These are phyloP conservation scores for Cephus pygmeus DNA, from an alignment of 2,888 invertebrate species.

Conservation along the genomic window DNA sequence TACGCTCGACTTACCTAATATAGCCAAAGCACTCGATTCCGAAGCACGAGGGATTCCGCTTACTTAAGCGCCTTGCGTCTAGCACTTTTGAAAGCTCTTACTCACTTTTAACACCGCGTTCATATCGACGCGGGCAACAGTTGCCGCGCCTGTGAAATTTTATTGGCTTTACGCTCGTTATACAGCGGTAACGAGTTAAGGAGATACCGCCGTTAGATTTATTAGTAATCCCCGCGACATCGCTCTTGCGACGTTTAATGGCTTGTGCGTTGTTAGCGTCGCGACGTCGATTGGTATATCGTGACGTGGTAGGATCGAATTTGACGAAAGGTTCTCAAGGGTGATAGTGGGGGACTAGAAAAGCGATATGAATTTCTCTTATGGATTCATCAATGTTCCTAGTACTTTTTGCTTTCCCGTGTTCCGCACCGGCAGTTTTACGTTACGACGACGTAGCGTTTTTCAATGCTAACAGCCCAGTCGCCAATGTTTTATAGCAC, in stretches of 20 bases:
- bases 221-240: conserved; percentile 40
- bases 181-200: conserved; percentile 9
- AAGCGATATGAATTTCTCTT: neutral
- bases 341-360: neutral
- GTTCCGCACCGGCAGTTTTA: neutral
- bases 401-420: neutral
- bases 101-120: conserved; percentile 34
- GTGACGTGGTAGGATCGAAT: neutral
- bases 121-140: conserved; percentile 30
- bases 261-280: conserved; percentile 33
- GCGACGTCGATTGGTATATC: conserved; percentile 27
- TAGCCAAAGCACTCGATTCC: neutral
- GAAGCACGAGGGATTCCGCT: neutral
- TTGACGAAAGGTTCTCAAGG: neutral
- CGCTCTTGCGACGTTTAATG: conserved; percentile 38
- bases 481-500: neutral
- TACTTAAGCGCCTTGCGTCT: conserved; percentile 11
- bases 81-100: conserved; percentile 27
- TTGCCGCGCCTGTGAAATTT: conserved; percentile 33
- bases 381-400: neutral
- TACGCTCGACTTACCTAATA: conserved; percentile 43
- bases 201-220: conserved; percentile 30
- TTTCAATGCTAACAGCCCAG: neutral
- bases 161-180: conserved; percentile 39
- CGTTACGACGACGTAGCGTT: neutral